These are phyloP conservation scores for Danio kyathit DNA, from an alignment of 2,797 vertebrate species.

Conservation along the genomic window DNA sequence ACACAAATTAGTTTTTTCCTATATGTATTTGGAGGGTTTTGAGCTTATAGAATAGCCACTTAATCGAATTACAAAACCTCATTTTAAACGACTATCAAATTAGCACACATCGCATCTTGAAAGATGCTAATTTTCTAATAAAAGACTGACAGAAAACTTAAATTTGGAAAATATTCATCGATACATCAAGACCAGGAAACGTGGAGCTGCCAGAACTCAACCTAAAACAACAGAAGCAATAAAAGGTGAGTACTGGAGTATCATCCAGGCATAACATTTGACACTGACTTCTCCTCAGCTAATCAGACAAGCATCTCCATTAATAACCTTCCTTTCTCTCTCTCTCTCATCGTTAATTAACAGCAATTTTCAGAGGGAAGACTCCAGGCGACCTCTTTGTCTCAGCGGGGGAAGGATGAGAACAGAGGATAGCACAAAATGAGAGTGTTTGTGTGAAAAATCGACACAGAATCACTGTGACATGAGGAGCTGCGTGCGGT, in stretches of 20 bases:
- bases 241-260: slow-evolving; percentile 10
- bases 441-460: slow-evolving; percentile 23
- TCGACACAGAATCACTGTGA: not conserved
- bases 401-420: slow-evolving; percentile 14
- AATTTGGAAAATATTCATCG: not conserved
- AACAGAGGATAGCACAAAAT: slow-evolving; percentile 9
- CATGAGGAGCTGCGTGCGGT: not conserved
- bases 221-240: not conserved
- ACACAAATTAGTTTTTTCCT: no score
- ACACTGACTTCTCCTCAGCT: slow-evolving; percentile 35
- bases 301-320: slow-evolving; percentile 37
- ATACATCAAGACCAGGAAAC: slow-evolving; percentile 6
- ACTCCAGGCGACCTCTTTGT: slow-evolving; percentile 27
- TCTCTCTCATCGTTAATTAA: slow-evolving; percentile 29
- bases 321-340: slow-evolving; percentile 40
- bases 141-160: not conserved
- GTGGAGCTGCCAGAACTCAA: not conserved
- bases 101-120: no score
- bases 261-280: slow-evolving; percentile 9
- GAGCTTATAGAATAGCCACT: no score
- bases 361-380: slow-evolving; percentile 25
- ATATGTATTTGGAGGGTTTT: no score
- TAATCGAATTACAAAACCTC: no score
- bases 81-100: no score
- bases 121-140: not conserved